These are phyloP conservation scores for Meliscaeva auricollis DNA, from an alignment of 2,888 invertebrate genomes.

Conservation along the genomic window DNA sequence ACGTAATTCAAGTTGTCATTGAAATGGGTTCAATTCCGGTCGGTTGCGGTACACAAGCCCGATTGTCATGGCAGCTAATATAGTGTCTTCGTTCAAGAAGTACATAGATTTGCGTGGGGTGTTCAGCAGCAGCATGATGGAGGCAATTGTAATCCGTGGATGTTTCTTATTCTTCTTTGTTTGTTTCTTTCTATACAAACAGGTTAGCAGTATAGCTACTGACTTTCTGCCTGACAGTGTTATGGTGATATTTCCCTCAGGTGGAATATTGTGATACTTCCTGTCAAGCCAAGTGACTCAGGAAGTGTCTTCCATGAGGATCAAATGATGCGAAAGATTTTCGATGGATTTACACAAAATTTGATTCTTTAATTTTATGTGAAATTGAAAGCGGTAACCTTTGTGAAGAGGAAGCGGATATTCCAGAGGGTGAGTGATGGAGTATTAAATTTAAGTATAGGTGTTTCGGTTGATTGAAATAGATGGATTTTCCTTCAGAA, in stretches of 20 bases:
- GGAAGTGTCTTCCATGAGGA: slow-evolving; percentile 22
- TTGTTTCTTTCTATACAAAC: background rate
- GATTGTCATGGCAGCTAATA: slow-evolving; percentile 24
- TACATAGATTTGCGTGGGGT: slow-evolving; percentile 25
- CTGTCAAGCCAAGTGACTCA: slow-evolving; percentile 29
- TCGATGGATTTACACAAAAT: slow-evolving; percentile 12
- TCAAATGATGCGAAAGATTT: slow-evolving; percentile 58
- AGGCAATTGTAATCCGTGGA: slow-evolving; percentile 62
- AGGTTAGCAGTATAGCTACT: background rate
- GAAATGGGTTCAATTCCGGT: slow-evolving; percentile 76
- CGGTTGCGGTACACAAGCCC: slow-evolving; percentile 60
- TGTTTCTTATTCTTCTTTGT: slow-evolving; percentile 30
- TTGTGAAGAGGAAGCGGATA: too few relatives aligned
- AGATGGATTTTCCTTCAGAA: too few relatives aligned
- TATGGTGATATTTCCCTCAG: slow-evolving; percentile 7
- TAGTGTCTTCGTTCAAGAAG: background rate
- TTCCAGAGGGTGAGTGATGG: too few relatives aligned
- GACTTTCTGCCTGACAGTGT: background rate
- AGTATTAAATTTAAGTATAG: too few relatives aligned
- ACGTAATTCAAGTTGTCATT: slow-evolving; percentile 76
- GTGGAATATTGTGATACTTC: slow-evolving; percentile 62
- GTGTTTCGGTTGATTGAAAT: too few relatives aligned
- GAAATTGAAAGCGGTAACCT: background rate
- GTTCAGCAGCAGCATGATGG: slow-evolving; percentile 5
- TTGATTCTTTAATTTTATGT: background rate